phyloP scores from a whole-genome alignment of 2,888 invertebrate genomes.

The Buathra laborator region DNA sequence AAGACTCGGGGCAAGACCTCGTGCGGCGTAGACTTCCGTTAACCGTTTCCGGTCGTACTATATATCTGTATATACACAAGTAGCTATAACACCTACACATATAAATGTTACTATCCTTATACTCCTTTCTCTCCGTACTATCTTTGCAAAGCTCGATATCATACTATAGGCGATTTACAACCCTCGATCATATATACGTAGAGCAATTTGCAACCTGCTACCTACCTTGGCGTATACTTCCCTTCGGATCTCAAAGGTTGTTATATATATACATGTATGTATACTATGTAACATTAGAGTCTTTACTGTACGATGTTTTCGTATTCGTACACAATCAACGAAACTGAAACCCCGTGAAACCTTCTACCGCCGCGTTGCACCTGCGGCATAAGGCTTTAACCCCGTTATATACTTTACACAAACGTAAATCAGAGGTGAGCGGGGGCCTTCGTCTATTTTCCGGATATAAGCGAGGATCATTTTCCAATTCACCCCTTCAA shows the following conservation, averaged over 20 bases:
- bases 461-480: slow-evolving; percentile 69
- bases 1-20: slow-evolving; percentile 65
- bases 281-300: slow-evolving; percentile 17
- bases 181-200: slow-evolving; percentile 59
- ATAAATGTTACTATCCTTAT: slow-evolving; percentile 6
- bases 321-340: slow-evolving; percentile 64
- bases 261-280: slow-evolving; percentile 13
- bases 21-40: slow-evolving; percentile 63
- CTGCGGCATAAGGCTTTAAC: not conserved
- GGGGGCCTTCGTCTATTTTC: slow-evolving; percentile 58
- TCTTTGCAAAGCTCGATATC: slow-evolving; percentile 37
- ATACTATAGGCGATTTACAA: slow-evolving; percentile 51
- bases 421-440: slow-evolving; percentile 41
- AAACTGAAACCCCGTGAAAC: slow-evolving; percentile 62
- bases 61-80: not conserved
- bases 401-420: slow-evolving; percentile 15
- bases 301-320: slow-evolving; percentile 30
- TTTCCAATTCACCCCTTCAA: slow-evolving; percentile 69
- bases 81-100: not conserved
- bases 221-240: not conserved
- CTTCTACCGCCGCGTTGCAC: slow-evolving; percentile 30
- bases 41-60: slow-evolving; percentile 64
- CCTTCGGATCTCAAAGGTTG: not conserved
- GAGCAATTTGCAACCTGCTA: slow-evolving; percentile 52
- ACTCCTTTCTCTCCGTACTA: slow-evolving; percentile 15